phyloP scores from a whole-genome alignment of 2,113 vertebrate species.

The Tinamus guttatus region DNA sequence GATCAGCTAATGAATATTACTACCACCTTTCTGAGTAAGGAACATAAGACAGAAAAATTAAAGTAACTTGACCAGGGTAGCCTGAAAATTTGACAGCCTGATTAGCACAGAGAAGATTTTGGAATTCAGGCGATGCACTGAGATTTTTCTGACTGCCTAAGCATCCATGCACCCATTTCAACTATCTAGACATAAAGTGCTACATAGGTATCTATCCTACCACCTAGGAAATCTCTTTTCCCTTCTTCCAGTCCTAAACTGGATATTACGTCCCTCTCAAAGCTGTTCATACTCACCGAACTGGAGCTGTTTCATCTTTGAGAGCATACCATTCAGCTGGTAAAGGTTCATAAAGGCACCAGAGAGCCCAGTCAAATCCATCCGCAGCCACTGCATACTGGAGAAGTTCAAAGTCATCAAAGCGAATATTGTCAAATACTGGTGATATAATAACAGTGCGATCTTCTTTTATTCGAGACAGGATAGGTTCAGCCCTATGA shows the following conservation, averaged over 20 bases:
- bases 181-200: neutral
- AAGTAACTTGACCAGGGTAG: neutral
- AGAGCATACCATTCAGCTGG: constrained; percentile 14
- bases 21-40: neutral
- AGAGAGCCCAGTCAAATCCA: constrained; percentile 65
- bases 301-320: constrained; percentile 42
- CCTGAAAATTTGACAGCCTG: neutral
- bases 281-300: constrained; percentile 12
- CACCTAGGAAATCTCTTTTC: neutral
- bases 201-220: neutral
- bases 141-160: neutral
- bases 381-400: constrained; percentile 1
- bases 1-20: neutral
- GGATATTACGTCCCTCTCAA: neutral
- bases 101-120: neutral
- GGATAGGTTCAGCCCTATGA: constrained; percentile 58
- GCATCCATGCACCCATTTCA: neutral
- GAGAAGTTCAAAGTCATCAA: constrained; percentile 43
- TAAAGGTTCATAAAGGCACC: constrained; percentile 37
- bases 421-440: constrained; percentile 57
- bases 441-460: constrained; percentile 43
- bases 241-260: neutral
- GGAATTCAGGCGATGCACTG: neutral
- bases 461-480: constrained; percentile 65
- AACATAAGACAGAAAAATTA: neutral